phyloP scores from a whole-genome alignment of 1,140 invertebrate species.

The Sitobion miscanthi region DNA sequence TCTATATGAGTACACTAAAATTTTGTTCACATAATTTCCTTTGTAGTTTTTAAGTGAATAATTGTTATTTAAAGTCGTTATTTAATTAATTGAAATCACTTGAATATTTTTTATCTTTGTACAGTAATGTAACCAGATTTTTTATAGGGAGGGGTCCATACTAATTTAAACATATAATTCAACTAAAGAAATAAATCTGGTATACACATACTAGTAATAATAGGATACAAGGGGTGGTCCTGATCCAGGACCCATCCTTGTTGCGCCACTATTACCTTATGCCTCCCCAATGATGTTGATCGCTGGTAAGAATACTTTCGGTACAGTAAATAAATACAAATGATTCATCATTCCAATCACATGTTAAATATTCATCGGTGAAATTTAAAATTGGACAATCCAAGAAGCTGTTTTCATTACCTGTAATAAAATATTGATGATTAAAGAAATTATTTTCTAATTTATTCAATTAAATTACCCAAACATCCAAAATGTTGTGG shows the following conservation, averaged over 20 bases:
- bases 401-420: slow-evolving; percentile 82
- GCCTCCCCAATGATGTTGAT: slow-evolving; percentile 92
- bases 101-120: slow-evolving; percentile 61
- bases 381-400: slow-evolving; percentile 74
- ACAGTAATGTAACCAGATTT: slow-evolving; percentile 62
- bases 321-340: slow-evolving; percentile 96
- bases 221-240: no score
- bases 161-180: no score
- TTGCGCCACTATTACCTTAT: slow-evolving; percentile 65
- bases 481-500: slow-evolving; percentile 84
- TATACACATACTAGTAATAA: no score
- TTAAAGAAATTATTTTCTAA: background rate
- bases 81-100: background rate
- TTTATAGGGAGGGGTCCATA: no score
- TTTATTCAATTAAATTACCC: slow-evolving; percentile 64
- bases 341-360: slow-evolving; percentile 80
- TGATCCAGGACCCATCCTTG: no score
- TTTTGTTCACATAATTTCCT: background rate
- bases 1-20: no score
- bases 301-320: slow-evolving; percentile 72
- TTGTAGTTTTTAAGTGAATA: background rate
- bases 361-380: slow-evolving; percentile 62
- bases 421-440: slow-evolving; percentile 63
- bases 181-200: no score
- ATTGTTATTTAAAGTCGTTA: background rate